Evolutionary conservation across 2,888 invertebrate genomes (phyloP).

Genomic region (Hecatera dysodea): DNA sequence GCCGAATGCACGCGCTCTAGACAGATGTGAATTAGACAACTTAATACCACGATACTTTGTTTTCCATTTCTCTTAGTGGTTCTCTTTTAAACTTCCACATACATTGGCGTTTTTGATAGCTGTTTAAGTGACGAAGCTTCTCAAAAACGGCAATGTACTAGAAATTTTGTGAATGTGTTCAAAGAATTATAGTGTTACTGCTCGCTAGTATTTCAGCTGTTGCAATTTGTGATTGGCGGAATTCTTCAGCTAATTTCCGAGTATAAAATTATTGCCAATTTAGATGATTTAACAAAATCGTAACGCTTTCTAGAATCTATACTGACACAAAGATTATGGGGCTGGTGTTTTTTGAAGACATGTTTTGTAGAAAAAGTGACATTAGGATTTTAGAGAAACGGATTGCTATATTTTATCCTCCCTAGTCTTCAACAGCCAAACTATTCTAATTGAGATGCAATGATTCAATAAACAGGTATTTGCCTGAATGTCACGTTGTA

Average conservation of each 20-base stretch:
- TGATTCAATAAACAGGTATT: slow-evolving; percentile 4
- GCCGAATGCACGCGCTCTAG: slow-evolving; percentile 80
- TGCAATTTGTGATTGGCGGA: slow-evolving; percentile 75
- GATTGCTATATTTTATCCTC: not conserved
- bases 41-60: slow-evolving; percentile 66
- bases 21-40: slow-evolving; percentile 80
- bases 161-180: not conserved
- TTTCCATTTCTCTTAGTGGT: slow-evolving; percentile 39
- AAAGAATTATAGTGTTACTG: slow-evolving; percentile 8
- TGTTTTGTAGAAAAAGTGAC: slow-evolving; percentile 17
- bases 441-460: slow-evolving; percentile 4
- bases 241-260: slow-evolving; percentile 73
- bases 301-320: slow-evolving; percentile 67
- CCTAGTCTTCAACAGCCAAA: not conserved
- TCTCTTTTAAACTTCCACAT: slow-evolving; percentile 17
- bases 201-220: slow-evolving; percentile 62
- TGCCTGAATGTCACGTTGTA: slow-evolving; percentile 40
- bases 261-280: slow-evolving; percentile 76
- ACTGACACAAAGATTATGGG: slow-evolving; percentile 74
- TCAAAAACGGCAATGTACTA: slow-evolving; percentile 49
- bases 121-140: not conserved
- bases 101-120: slow-evolving; percentile 59
- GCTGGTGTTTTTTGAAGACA: slow-evolving; percentile 16
- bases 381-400: not conserved
- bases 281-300: slow-evolving; percentile 73